Evolutionary conservation across 2,888 invertebrate genomes (phyloP), one percentile per base, ranked within the genome.

Genomic region (Drosophila gaucha): DNA sequence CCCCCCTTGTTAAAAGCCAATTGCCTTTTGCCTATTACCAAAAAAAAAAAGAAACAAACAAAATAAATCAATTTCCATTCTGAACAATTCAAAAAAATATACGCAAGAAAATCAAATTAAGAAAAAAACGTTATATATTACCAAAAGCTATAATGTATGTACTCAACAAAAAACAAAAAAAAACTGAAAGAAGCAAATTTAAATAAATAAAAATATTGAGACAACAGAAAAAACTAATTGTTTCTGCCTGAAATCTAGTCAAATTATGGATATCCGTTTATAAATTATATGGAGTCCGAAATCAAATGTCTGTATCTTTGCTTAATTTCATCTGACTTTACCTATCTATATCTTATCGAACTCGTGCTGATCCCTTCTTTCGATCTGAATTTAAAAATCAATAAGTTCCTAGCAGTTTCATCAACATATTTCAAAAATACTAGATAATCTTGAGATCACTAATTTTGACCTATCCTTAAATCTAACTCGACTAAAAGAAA

Each of bases 181-280:
- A 77, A 78, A 74, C 67, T 64, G 50, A 74, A 74, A 59, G 52
- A 80, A 86, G 69, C 72, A 80, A 86, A 75, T 70, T 75, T 74
- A 86, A 86, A 88, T 85, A 86, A 86, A 84, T 84, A 78, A 60
- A 65, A 83, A 77, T 85, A 85, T 78, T 80, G 76, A 80, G 79
- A 73, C 71, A 78, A 72, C 71, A 77, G 38, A 72, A 38, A 58
- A 8, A 6, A 47, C 16, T 12, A 24, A 14, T 31, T 55, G 4
- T n/a, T 22, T 14, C 4, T 5, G 14, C 14, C 18, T 10, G 3
- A 0, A 6, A 33, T n/a, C n/a, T n/a, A n/a, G n/a, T n/a, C n/a
- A n/a, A n/a, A n/a, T n/a, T n/a, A n/a, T n/a, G n/a, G n/a, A n/a
- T n/a, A n/a, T n/a, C n/a, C n/a, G n/a, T n/a, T n/a, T n/a, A n/a